Base-by-base conservation (phyloP, 1,140 invertebrate species). In the Drosophila teissieri region DNA sequence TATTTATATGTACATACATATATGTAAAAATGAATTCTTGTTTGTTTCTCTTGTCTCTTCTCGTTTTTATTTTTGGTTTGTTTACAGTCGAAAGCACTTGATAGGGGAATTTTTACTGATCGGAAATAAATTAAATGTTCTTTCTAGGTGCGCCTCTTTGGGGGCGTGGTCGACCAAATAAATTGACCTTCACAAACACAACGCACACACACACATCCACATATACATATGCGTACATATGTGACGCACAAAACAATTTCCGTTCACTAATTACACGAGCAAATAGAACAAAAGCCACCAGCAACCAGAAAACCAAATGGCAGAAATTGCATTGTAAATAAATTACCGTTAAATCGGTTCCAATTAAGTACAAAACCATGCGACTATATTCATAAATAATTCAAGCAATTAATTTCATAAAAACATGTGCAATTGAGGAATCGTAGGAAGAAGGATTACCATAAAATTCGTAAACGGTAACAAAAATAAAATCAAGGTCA, bases 241-340 rank as follows among this genome's bases (percentile, higher is more conserved):
- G 27, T 46, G 73, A 69, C 53, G 75, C 72, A 61, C 36, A 76
- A 70, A 70, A 57, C 55, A 73, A 80, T 80, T 76, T 80, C 78
- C 72, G 78, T 55, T 80, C 73, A 81, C 78, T 81, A 81, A 81
- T 81, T 81, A 81, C 78, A 81, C 56, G 69, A 75, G 51, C 52
- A 72, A 73, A 72, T 45, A 60, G 46, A 73, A 73, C 46, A 67
- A 53, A 67, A 67, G 45, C 44, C 22, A 19, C 36, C 61, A 57
- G 27, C 58, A 62, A 78, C 51, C 53, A 56, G 44, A 54, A 45
- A 39, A 3, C 34, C 45, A 40, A 57, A 49, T 63, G 51, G 42
- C 54, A 70, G 62, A 56, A 57, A 80, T 57, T 70, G 68, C 64
- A 70, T 70, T 70, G 64, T 70, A 42, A 70, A 70, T 70, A 56